Base-by-base conservation (phyloP, 2,888 invertebrate species). In the Stenchaetothrips biformis region DNA sequence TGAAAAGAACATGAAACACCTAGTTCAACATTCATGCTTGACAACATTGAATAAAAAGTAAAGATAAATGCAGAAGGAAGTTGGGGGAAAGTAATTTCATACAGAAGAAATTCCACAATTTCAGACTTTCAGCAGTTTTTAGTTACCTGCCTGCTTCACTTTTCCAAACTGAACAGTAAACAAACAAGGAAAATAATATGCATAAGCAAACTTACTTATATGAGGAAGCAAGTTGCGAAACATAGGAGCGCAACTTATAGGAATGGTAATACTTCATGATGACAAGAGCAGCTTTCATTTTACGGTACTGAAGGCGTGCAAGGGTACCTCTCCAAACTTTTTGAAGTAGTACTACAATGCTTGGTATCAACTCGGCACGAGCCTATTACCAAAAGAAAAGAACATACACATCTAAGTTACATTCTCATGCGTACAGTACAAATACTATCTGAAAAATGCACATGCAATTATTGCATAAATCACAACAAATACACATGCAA, bases 301-400 rank as follows among this genome's bases (percentile, higher is more conserved):
- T 92, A 86, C 92, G 92, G 87, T 94, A 97, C 79, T 92, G 90
- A 85, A 91, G 90, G 37, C 99, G 89, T 13, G 94, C 95, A 47
- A 94, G 85, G 0, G 90, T 89, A 47, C 96, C 99, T 84, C 98
- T 91, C 92, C 97, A 97, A 87, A 96, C 94, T 89, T 98, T 99
- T 89, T 99, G 99, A 83, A 99, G 90, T 85, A 98, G 90, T 49
- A 95, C 92, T 80, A 97, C 96, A 83, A 99, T 96, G 81, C 94
- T 92, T 0, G 98, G 98, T 82, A 99, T 93, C 86, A 95, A 91
- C 83, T 93, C 92, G 80, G 95, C 94, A 83, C 99, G 91, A 78
- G 93, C 92, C 86, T 74, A 74, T 74, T 91, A 81, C 16, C 83
- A 85, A 82, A 79, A 80, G 48, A 79, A 62, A 82, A 79, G 21